Percentiles rank a stretch among this genome's conserved stretches.
phyloP scores from a whole-genome alignment of 2,113 vertebrate genomes.

The Micromys minutus region DNA sequence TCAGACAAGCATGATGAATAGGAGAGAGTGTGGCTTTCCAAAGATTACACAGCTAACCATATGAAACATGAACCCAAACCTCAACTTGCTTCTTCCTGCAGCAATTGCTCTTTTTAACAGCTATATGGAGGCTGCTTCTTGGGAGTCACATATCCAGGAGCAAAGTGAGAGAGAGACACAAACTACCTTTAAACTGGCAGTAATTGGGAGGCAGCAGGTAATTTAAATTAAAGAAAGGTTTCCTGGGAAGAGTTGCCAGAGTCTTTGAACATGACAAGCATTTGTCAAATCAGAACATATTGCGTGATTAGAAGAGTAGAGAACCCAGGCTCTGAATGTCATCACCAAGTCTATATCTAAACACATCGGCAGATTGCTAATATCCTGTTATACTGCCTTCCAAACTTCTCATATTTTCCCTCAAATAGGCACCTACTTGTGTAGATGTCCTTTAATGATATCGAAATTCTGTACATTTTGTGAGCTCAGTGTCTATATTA shows the following conservation, averaged over 20 bases:
- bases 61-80: not conserved
- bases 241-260: not conserved
- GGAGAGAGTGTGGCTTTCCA: not conserved
- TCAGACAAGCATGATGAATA: not conserved
- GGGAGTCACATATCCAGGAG: not conserved
- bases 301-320: not conserved
- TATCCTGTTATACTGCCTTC: not conserved
- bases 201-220: not conserved
- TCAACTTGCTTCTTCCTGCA: not conserved
- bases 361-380: not conserved
- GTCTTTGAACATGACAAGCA: not conserved
- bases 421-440: not conserved
- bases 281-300: conserved; percentile 1
- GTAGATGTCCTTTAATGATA: not conserved
- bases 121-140: not conserved
- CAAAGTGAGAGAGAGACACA: not conserved
- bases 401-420: not conserved
- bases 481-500: not conserved
- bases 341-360: not conserved
- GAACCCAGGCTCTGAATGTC: not conserved
- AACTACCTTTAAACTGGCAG: not conserved
- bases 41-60: not conserved
- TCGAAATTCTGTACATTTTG: not conserved
- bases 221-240: not conserved
- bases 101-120: not conserved